Percentiles rank a stretch among this genome's conserved stretches.
These are phyloP conservation scores for Borostomias antarcticus DNA, from an alignment of 2,797 vertebrate species.

Conservation along the genomic window DNA sequence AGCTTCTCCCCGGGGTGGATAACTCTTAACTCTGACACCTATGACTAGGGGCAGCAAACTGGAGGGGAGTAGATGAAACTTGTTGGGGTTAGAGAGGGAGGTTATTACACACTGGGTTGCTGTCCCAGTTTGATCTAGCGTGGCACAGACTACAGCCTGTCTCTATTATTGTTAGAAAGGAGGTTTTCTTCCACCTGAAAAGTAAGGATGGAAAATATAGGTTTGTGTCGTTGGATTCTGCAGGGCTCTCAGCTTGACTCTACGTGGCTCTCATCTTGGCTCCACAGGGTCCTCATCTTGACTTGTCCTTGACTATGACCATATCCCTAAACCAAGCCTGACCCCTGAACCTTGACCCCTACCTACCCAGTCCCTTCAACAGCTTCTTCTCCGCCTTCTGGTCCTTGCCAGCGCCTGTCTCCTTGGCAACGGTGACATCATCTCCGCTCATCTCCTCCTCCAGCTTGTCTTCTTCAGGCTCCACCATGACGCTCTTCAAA, in stretches of 20 bases:
- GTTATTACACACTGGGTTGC: neutral
- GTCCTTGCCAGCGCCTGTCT: constrained; percentile 35
- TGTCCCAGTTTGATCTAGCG: neutral
- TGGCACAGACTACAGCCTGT: neutral
- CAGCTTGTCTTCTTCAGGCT: constrained; percentile 60
- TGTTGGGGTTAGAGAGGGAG: too few species aligned
- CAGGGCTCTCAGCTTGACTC: neutral
- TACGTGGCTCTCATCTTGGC: neutral
- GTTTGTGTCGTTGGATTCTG: neutral
- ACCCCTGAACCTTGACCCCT: neutral
- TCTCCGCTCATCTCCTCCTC: constrained; percentile 68
- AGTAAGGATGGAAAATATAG: neutral
- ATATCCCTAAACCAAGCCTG: neutral
- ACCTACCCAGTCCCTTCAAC: neutral
- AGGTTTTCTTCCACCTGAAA: neutral
- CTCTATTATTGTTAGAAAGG: too few species aligned
- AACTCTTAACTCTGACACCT: neutral
- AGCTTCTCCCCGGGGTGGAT: neutral
- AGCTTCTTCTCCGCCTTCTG: constrained; percentile 49
- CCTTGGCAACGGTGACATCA: constrained; percentile 29
- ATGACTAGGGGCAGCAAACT: too few species aligned
- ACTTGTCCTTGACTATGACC: too few species aligned
- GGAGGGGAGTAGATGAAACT: neutral
- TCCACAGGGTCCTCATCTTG: too few species aligned
- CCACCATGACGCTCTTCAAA: constrained; percentile 15